Percentiles rank a stretch among this genome's conserved stretches.
These are phyloP conservation scores for Altica lythri DNA, from an alignment of 2,888 invertebrate genomes.

Conservation along the genomic window DNA sequence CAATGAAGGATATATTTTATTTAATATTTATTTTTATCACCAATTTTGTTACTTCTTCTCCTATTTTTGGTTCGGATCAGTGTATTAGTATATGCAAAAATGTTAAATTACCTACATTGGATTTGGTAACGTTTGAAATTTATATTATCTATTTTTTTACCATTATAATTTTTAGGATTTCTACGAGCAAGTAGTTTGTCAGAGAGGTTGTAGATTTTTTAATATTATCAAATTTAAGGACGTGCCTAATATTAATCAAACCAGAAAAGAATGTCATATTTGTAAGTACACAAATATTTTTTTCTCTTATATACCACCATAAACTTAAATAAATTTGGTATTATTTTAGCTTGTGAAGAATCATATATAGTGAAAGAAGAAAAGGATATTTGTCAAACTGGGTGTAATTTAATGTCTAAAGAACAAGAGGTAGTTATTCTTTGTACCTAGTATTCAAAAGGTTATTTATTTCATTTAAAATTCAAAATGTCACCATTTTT, in stretches of 20 bases:
- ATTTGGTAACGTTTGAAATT: slow-evolving; percentile 38
- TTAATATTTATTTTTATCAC: slow-evolving; percentile 20
- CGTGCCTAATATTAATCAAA: slow-evolving; percentile 45
- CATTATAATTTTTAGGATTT: slow-evolving; percentile 36
- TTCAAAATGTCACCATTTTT: too few species aligned
- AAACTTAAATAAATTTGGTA: slow-evolving; percentile 3
- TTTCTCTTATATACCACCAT: too few species aligned
- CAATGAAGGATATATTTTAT: slow-evolving; percentile 15
- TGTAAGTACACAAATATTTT: slow-evolving; percentile 42
- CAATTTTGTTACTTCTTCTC: slow-evolving; percentile 22
- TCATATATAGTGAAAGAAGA: slow-evolving; percentile 41
- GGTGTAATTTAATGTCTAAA: slow-evolving; percentile 47
- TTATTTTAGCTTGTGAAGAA: slow-evolving; percentile 47
- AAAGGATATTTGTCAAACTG: slow-evolving; percentile 43
- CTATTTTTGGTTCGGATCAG: slow-evolving; percentile 34
- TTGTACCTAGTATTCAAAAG: too few species aligned
- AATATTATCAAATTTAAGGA: slow-evolving; percentile 48
- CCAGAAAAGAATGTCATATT: slow-evolving; percentile 47
- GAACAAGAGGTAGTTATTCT: slow-evolving; percentile 41
- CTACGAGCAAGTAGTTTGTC: slow-evolving; percentile 48
- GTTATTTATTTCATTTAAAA: too few species aligned
- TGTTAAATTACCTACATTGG: slow-evolving; percentile 37
- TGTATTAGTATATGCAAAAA: slow-evolving; percentile 41
- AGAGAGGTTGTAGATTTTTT: slow-evolving; percentile 50
- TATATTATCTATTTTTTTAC: not conserved